Percentiles rank a stretch among this genome's conserved stretches.
Evolutionary conservation across 2,888 invertebrate genomes (phyloP).

Genomic region (Ferdinandea cuprea): DNA sequence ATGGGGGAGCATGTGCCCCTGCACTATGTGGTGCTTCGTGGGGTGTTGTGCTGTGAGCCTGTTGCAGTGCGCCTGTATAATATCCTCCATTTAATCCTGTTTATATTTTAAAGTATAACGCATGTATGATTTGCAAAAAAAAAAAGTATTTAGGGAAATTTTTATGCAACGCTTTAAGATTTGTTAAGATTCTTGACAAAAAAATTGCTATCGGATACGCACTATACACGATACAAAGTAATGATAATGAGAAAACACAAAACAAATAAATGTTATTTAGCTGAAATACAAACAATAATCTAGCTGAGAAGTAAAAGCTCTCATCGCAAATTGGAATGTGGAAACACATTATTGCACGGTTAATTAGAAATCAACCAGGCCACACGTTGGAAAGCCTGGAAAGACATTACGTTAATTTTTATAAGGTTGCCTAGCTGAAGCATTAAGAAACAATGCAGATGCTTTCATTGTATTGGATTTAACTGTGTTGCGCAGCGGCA

Average conservation of each 20-base stretch:
- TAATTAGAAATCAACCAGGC: too few relatives aligned
- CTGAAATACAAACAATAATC: background rate
- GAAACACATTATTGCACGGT: too few relatives aligned
- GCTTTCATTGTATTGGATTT: too few relatives aligned
- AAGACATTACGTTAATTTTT: too few relatives aligned
- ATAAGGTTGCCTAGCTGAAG: too few relatives aligned
- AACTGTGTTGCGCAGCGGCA: too few relatives aligned
- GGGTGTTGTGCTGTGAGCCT: slow-evolving; percentile 94
- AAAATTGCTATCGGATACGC: slow-evolving; percentile 30
- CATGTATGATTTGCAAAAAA: slow-evolving; percentile 75
- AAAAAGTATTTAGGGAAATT: slow-evolving; percentile 47
- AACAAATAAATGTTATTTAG: slow-evolving; percentile 33
- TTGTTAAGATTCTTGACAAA: slow-evolving; percentile 1
- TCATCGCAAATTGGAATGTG: too few relatives aligned
- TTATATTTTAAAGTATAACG: slow-evolving; percentile 78
- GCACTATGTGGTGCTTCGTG: slow-evolving; percentile 87
- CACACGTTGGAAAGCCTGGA: too few relatives aligned
- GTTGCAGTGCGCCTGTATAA: slow-evolving; percentile 90
- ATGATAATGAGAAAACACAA: slow-evolving; percentile 17
- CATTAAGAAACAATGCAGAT: too few relatives aligned
- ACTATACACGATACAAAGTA: background rate
- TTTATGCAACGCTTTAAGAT: slow-evolving; percentile 54
- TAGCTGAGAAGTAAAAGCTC: too few relatives aligned
- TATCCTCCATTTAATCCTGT: slow-evolving; percentile 89
- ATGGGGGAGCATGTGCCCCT: slow-evolving; percentile 79